Percentiles rank a stretch among this genome's conserved stretches.
phyloP scores from a whole-genome alignment of 2,888 invertebrate genomes.

The Tipula vernalis region DNA sequence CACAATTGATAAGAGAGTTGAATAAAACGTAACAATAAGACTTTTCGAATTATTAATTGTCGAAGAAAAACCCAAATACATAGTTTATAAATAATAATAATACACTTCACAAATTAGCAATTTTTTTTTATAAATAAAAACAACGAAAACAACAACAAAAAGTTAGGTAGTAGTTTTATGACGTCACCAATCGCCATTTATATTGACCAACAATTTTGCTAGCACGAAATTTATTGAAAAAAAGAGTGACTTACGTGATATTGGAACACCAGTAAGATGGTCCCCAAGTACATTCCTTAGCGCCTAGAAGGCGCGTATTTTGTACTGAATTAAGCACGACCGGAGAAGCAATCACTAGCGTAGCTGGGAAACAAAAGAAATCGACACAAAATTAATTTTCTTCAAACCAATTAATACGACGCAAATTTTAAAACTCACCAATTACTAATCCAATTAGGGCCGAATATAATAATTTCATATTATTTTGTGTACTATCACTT shows the following conservation, averaged over 20 bases:
- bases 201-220: background rate
- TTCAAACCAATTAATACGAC: background rate
- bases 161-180: background rate
- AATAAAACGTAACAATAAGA: background rate
- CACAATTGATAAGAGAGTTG: background rate
- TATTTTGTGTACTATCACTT: background rate
- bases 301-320: conserved; percentile 36
- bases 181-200: background rate
- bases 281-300: conserved; percentile 61
- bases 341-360: background rate
- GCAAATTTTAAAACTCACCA: background rate
- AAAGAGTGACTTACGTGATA: conserved; percentile 25
- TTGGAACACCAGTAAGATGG: conserved; percentile 64
- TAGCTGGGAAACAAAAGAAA: background rate
- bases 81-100: background rate
- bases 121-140: background rate
- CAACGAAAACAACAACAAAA: background rate
- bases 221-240: background rate
- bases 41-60: background rate
- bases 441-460: background rate
- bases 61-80: background rate
- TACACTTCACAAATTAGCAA: background rate
- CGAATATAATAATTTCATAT: background rate
- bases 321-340: background rate
- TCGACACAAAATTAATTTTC: background rate